These are phyloP conservation scores for Drosophila robusta DNA, from an alignment of 2,888 invertebrate species.

Conservation along the genomic window DNA sequence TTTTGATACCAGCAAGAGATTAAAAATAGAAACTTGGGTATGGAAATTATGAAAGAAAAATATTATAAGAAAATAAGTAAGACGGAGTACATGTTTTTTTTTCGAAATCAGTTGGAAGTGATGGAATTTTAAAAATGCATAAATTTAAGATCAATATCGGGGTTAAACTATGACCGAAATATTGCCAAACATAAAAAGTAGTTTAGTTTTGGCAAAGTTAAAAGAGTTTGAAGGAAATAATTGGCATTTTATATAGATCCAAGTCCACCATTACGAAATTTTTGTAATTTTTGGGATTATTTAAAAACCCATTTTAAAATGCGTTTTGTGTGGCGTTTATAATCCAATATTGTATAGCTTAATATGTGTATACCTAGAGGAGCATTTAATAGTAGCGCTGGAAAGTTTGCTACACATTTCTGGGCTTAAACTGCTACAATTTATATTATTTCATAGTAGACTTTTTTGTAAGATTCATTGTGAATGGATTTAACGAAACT, in stretches of 20 bases:
- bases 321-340: not conserved
- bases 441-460: not conserved
- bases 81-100: not conserved
- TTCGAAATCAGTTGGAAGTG: too few relatives aligned
- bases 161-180: too few relatives aligned
- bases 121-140: too few relatives aligned
- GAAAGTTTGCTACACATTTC: conserved; percentile 27
- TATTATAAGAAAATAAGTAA: not conserved
- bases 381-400: conserved; percentile 1
- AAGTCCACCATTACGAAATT: too few relatives aligned
- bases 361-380: not conserved
- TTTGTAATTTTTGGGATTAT: too few relatives aligned
- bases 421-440: not conserved
- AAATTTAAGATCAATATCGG: too few relatives aligned
- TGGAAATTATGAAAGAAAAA: not conserved
- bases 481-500: not conserved
- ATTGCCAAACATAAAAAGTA: too few relatives aligned
- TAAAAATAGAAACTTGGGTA: not conserved
- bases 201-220: too few relatives aligned
- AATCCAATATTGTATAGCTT: not conserved
- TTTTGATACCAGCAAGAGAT: not conserved
- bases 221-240: too few relatives aligned
- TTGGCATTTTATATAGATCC: too few relatives aligned
- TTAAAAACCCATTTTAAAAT: not conserved
- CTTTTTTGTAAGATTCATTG: not conserved